A percentile compares a stretch with the other conserved stretches of the same genome.
Evolutionary conservation across 1,140 invertebrate species (phyloP).

Genomic region (Cyrtorhinus lividipennis): DNA sequence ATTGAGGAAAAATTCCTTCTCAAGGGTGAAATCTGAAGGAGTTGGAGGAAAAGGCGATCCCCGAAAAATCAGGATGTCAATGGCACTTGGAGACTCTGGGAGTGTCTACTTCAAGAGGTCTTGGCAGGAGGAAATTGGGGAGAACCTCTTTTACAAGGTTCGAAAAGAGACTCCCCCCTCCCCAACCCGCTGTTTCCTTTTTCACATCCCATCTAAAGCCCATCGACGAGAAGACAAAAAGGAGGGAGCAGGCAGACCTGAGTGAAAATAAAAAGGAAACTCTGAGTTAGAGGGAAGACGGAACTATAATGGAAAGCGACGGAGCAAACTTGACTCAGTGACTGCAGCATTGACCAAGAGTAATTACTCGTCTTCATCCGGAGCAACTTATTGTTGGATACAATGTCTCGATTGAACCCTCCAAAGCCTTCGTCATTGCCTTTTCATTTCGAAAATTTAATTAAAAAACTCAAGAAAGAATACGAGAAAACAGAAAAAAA

Average conservation of each 20-base stretch:
- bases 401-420: neutral
- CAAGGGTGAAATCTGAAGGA: neutral
- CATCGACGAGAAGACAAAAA: neutral
- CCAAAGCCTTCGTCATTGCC: neutral
- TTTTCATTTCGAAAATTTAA: neutral
- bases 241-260: neutral
- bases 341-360: neutral
- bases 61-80: neutral
- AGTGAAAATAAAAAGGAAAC: neutral
- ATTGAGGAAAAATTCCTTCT: neutral
- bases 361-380: neutral
- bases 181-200: neutral
- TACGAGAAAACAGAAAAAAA: neutral
- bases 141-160: neutral
- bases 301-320: no score
- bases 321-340: neutral
- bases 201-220: no score
- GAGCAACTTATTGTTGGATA: neutral
- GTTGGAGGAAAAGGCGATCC: neutral
- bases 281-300: neutral
- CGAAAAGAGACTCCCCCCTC: neutral
- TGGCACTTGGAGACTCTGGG: neutral
- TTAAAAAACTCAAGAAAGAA: neutral
- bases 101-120: neutral
- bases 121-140: neutral